A percentile compares a stretch with the other conserved stretches of the same genome.
These are phyloP conservation scores for Mustela nigripes DNA, from an alignment of 2,113 vertebrate genomes.

Conservation along the genomic window DNA sequence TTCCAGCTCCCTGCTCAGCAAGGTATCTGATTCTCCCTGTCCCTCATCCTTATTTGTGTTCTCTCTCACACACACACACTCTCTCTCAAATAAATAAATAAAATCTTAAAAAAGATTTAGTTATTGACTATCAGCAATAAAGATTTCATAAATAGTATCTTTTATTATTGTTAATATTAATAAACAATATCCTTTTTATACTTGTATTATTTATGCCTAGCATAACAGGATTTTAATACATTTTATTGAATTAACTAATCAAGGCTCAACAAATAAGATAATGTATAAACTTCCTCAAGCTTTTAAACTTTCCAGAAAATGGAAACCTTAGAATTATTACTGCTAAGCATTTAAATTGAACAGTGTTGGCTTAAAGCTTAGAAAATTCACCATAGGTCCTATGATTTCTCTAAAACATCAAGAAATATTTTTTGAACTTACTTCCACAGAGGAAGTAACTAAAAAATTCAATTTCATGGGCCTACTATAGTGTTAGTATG, in stretches of 20 bases:
- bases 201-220: slow-evolving; percentile 19
- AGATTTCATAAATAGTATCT: slow-evolving; percentile 10
- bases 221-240: slow-evolving; percentile 33
- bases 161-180: slow-evolving; percentile 43
- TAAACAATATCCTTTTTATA: not conserved
- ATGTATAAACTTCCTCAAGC: not conserved
- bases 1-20: not conserved
- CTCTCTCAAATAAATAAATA: not conserved
- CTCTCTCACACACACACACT: not conserved
- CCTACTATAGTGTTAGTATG: not conserved
- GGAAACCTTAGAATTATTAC: slow-evolving; percentile 35
- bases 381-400: slow-evolving; percentile 7
- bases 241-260: slow-evolving; percentile 67
- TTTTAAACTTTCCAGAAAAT: slow-evolving; percentile 47
- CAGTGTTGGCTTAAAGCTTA: not conserved
- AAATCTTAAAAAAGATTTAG: not conserved
- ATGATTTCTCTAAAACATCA: slow-evolving; percentile 22
- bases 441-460: slow-evolving; percentile 21
- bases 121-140: not conserved
- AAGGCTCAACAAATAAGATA: not conserved
- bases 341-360: slow-evolving; percentile 38
- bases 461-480: not conserved
- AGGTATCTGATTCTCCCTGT: not conserved
- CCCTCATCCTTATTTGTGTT: not conserved
- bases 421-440: slow-evolving; percentile 13